Conservation (phyloP, 2,888 invertebrate species). For the Drosophila formosana region DNA sequence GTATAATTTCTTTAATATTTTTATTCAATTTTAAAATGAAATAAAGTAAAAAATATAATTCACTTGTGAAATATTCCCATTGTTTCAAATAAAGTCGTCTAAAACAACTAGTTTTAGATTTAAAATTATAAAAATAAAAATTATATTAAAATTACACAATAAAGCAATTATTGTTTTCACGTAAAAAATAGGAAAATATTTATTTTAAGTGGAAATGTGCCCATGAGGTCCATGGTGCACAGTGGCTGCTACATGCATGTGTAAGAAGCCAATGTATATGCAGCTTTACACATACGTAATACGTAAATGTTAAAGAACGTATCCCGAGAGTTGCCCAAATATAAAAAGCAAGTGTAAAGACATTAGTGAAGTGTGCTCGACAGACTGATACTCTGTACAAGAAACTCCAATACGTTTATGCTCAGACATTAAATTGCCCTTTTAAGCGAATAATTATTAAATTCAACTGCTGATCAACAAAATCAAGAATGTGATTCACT, state of each 20-base stretch:
- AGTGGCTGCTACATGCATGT: conserved; percentile 5
- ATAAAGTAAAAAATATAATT: no score
- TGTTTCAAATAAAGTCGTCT: no score
- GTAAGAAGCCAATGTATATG: conserved; percentile 14
- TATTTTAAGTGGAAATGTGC: neutral
- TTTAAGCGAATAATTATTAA: neutral
- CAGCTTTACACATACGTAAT: neutral
- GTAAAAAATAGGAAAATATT: no score
- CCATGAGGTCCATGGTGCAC: conserved; percentile 17
- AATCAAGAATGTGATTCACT: no score
- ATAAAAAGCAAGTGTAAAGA: conserved; percentile 14
- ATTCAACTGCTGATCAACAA: neutral
- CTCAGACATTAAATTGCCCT: neutral
- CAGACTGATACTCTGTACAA: neutral
- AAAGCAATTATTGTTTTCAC: no score
- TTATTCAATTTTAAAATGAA: no score
- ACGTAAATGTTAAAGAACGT: conserved; percentile 4
- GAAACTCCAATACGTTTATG: neutral
- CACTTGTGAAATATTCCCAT: no score
- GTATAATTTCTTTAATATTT: no score
- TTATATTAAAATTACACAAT: no score
- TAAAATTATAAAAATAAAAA: no score
- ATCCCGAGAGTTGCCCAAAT: conserved; percentile 37
- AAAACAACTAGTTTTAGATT: no score
- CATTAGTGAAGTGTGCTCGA: neutral